A percentile compares a stretch with the other conserved stretches of the same genome.
Evolutionary conservation across 2,797 vertebrate genomes (phyloP).

Genomic region (Sternotherus odoratus): DNA sequence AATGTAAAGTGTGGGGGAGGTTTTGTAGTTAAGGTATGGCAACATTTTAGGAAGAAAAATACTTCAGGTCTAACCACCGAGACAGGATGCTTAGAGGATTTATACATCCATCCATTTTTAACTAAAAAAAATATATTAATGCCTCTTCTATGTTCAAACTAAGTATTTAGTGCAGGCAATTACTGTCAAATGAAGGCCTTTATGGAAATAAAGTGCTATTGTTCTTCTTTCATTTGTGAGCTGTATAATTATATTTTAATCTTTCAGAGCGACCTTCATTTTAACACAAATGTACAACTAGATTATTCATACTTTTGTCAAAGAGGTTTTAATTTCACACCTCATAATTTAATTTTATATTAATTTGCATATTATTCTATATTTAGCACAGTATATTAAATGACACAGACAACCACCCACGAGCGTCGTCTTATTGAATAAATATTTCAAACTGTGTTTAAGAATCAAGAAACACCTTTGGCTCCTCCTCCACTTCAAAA

Average conservation of each 20-base stretch:
- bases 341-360: conserved; percentile 10
- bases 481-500: background rate
- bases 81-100: background rate
- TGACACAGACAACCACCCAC: conserved; percentile 1
- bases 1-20: background rate
- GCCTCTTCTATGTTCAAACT: background rate
- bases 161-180: conserved; percentile 46
- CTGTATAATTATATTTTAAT: background rate
- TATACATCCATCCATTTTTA: background rate
- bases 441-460: background rate
- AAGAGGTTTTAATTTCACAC: background rate
- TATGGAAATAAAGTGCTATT: conserved; percentile 76
- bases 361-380: background rate
- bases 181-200: conserved; percentile 22
- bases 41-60: conserved; percentile 16
- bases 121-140: conserved; percentile 36
- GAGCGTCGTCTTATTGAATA: background rate
- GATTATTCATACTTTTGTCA: background rate
- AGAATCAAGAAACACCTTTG: background rate
- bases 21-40: conserved; percentile 34
- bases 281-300: background rate
- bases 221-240: conserved; percentile 45
- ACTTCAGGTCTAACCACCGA: background rate
- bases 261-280: conserved; percentile 7
- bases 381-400: background rate